Conservation (phyloP, 1,140 invertebrate genomes). For the Pollicipes pollicipes region DNA sequence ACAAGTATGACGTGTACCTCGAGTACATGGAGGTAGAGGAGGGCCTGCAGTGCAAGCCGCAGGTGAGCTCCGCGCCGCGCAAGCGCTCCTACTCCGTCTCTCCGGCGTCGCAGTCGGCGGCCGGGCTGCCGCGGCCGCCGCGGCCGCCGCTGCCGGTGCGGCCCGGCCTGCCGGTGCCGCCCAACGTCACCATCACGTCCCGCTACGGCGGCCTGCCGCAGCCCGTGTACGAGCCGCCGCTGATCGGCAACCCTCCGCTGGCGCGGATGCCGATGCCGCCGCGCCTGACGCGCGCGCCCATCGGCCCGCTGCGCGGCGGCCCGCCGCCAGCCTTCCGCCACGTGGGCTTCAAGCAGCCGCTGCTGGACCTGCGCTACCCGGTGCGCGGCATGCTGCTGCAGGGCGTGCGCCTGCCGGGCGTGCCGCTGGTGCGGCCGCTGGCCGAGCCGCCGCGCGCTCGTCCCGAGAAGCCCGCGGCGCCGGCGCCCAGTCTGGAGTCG, state of each 20-base stretch:
- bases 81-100: background rate
- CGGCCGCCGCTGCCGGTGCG: background rate
- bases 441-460: no score
- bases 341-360: no score
- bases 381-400: no score
- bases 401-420: no score
- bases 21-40: conserved; percentile 41
- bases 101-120: no score
- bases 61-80: background rate
- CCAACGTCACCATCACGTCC: background rate
- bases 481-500: background rate
- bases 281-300: conserved; percentile 4
- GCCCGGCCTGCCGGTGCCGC: background rate
- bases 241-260: no score
- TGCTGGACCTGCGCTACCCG: no score
- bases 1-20: conserved; percentile 76
- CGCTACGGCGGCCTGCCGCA: no score
- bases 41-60: conserved; percentile 5
- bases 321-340: conserved; percentile 13
- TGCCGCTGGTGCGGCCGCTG: no score
- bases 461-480: no score
- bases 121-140: no score
- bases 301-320: conserved; percentile 11
- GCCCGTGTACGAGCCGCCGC: no score
- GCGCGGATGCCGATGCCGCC: conserved; percentile 2